Conservation (phyloP, 2,113 vertebrate genomes). For the Grammomys surdaster region DNA sequence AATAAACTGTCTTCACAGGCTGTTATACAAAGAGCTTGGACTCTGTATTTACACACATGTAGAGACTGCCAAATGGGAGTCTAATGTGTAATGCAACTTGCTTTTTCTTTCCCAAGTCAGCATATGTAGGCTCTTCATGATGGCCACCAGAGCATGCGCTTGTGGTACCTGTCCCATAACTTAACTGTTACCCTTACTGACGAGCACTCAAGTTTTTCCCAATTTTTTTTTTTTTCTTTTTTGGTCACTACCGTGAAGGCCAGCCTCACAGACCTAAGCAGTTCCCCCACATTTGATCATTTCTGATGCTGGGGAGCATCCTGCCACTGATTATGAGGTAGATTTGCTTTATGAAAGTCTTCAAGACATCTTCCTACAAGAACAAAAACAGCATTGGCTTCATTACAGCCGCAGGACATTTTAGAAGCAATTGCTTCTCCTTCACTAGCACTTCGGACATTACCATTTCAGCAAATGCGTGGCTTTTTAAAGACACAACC, state of each 20-base stretch:
- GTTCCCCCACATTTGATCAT: not conserved
- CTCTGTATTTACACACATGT: not conserved
- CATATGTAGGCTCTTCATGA: not conserved
- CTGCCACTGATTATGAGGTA: not conserved
- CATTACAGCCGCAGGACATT: not conserved
- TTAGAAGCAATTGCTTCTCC: constrained; percentile 3
- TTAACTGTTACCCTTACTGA: not conserved
- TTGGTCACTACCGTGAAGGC: constrained; percentile 7
- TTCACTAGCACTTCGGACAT: constrained; percentile 7
- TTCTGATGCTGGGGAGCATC: not conserved
- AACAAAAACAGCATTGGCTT: not conserved
- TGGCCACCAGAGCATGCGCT: not conserved
- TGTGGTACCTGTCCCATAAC: not conserved
- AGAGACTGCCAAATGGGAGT: constrained; percentile 31
- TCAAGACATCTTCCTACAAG: not conserved
- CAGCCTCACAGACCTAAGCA: not conserved
- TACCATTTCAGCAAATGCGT: not conserved
- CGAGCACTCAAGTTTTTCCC: not conserved
- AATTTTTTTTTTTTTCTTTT: not conserved
- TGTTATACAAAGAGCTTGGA: constrained; percentile 27
- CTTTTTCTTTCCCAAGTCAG: constrained; percentile 36
- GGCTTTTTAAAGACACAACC: not conserved
- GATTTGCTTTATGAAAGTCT: not conserved
- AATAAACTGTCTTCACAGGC: not conserved
- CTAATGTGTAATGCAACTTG: constrained; percentile 4